These are phyloP conservation scores for Trachelipus rathkii DNA, from an alignment of 1,140 invertebrate species.

Conservation along the genomic window DNA sequence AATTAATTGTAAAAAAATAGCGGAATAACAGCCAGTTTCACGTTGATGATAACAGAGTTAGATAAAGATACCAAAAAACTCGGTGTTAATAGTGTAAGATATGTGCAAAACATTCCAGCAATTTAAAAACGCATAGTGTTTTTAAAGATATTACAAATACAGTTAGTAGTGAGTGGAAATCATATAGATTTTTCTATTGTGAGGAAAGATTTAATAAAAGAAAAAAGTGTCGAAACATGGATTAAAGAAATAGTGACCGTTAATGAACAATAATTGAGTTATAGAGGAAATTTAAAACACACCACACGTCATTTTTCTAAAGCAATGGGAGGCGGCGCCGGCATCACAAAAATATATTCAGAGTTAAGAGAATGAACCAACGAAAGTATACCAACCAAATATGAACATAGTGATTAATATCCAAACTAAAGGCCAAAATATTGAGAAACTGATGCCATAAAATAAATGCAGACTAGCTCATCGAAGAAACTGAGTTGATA, in stretches of 20 bases:
- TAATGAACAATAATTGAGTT: slow-evolving; percentile 21
- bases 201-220: slow-evolving; percentile 18
- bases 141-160: slow-evolving; percentile 27
- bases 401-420: no score
- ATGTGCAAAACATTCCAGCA: background rate
- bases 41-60: background rate
- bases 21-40: background rate
- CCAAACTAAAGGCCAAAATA: no score
- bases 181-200: slow-evolving; percentile 17
- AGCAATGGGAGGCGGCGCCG: no score
- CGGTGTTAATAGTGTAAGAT: background rate
- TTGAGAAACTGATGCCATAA: background rate
- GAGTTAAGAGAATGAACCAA: slow-evolving; percentile 30
- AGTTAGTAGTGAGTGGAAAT: slow-evolving; percentile 34
- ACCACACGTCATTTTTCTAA: no score
- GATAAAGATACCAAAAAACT: background rate
- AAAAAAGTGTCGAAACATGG: slow-evolving; percentile 16
- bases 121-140: slow-evolving; percentile 12
- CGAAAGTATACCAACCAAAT: no score
- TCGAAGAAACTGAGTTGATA: slow-evolving; percentile 30
- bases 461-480: background rate
- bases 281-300: no score
- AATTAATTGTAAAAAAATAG: background rate
- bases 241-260: no score
- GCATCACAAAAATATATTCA: slow-evolving; percentile 35